phyloP scores from a whole-genome alignment of 2,113 vertebrate genomes.

The Oryzias curvinotus region DNA sequence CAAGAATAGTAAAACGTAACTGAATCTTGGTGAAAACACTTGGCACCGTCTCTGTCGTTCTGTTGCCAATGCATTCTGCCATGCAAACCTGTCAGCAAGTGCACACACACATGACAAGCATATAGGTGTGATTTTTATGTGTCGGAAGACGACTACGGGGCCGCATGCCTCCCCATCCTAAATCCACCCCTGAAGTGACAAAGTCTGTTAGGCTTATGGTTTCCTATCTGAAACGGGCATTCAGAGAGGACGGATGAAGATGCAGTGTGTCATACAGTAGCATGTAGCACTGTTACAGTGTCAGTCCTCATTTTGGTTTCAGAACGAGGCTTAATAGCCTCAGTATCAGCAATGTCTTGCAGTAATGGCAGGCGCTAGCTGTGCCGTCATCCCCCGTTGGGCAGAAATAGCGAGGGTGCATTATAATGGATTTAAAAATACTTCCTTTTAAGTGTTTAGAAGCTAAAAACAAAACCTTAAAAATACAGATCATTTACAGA shows the following conservation, averaged over 20 bases:
- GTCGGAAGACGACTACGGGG: conserved; percentile 41
- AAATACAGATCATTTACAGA: conserved; percentile 4
- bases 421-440: conserved; percentile 6
- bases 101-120: conserved; percentile 40
- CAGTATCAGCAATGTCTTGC: conserved; percentile 6
- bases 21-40: conserved; percentile 11
- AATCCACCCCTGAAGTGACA: conserved; percentile 13
- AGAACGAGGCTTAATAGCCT: conserved; percentile 1
- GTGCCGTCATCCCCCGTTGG: conserved; percentile 2
- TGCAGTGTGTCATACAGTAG: conserved; percentile 16
- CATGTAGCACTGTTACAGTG: conserved; percentile 12
- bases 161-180: background rate
- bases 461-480: background rate
- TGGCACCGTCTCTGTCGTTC: conserved; percentile 18
- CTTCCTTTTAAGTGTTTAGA: background rate
- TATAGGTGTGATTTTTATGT: conserved; percentile 35
- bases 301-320: conserved; percentile 14
- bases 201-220: conserved; percentile 9
- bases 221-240: background rate
- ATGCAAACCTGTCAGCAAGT: conserved; percentile 43
- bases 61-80: conserved; percentile 20
- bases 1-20: conserved; percentile 6
- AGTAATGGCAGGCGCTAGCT: background rate
- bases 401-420: conserved; percentile 18
- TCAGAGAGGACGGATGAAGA: conserved; percentile 3